phyloP scores from a whole-genome alignment of 2,797 vertebrate species.

The Sphenodon punctatus region DNA sequence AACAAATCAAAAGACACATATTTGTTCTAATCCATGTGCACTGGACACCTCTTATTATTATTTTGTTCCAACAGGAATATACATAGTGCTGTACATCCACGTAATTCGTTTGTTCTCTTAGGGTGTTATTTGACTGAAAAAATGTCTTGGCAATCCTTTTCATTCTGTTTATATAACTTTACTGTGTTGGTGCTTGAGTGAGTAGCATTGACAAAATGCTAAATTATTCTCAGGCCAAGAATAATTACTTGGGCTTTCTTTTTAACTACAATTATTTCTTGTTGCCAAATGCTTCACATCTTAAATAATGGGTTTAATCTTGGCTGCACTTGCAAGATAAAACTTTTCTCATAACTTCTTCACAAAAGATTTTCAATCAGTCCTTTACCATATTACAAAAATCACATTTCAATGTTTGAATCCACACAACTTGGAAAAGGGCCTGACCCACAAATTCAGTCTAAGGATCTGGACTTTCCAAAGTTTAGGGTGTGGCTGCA shows the following conservation, averaged over 20 bases:
- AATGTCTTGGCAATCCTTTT: neutral
- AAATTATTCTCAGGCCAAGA: constrained; percentile 57
- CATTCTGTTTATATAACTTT: constrained; percentile 16
- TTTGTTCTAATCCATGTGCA: accelerated
- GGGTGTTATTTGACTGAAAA: neutral
- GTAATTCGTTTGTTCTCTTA: neutral
- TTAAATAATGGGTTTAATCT: constrained; percentile 69
- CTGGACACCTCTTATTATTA: neutral
- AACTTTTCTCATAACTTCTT: constrained; percentile 70
- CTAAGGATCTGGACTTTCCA: too few species aligned
- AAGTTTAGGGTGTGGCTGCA: too few species aligned
- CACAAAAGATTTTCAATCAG: constrained; percentile 60
- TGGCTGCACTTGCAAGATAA: constrained; percentile 63
- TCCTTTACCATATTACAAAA: constrained; percentile 36
- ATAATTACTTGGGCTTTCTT: constrained; percentile 60
- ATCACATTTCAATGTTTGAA: too few species aligned
- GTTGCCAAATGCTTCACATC: constrained; percentile 66
- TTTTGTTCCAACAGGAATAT: neutral
- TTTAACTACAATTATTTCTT: constrained; percentile 57
- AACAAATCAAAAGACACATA: neutral
- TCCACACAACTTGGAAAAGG: too few species aligned
- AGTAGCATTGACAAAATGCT: constrained; percentile 49
- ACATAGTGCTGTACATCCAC: neutral
- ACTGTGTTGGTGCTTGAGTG: too few species aligned
- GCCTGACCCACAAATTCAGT: too few species aligned